Evolutionary conservation across 2,888 invertebrate species (phyloP).

Genomic region (Sicus ferrugineus): DNA sequence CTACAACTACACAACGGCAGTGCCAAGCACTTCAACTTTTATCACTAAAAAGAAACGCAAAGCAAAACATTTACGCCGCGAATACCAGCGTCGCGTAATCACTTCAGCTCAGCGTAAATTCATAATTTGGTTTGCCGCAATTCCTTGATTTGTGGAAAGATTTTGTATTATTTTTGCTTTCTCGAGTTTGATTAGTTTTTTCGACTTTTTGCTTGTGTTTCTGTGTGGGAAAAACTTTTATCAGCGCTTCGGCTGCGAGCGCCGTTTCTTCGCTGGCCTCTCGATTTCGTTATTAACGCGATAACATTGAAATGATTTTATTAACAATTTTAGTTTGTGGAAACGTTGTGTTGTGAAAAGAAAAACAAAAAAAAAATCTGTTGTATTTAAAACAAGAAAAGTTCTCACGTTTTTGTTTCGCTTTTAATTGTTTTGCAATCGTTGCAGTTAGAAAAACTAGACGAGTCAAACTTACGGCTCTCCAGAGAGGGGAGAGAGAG

Average conservation of each 20-base stretch:
- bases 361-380: background rate
- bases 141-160: slow-evolving; percentile 15
- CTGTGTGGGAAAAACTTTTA: slow-evolving; percentile 28
- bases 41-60: slow-evolving; percentile 18
- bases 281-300: background rate
- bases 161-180: background rate
- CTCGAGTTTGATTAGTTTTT: no score
- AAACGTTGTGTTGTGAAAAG: background rate
- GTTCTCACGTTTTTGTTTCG: background rate
- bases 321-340: no score
- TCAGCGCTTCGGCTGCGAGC: slow-evolving; percentile 11
- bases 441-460: no score
- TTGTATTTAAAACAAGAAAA: background rate
- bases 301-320: no score
- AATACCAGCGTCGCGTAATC: background rate
- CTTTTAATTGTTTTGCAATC: no score
- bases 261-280: background rate
- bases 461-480: no score
- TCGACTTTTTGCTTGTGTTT: slow-evolving; percentile 7
- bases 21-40: background rate
- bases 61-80: slow-evolving; percentile 10
- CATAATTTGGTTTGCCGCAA: slow-evolving; percentile 21
- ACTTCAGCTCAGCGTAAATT: background rate
- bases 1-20: no score
- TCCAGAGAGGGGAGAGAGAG: no score